A percentile compares a stretch with the other conserved stretches of the same genome.
Evolutionary conservation across 2,113 vertebrate genomes (phyloP).

Genomic region (Caranx ignobilis): DNA sequence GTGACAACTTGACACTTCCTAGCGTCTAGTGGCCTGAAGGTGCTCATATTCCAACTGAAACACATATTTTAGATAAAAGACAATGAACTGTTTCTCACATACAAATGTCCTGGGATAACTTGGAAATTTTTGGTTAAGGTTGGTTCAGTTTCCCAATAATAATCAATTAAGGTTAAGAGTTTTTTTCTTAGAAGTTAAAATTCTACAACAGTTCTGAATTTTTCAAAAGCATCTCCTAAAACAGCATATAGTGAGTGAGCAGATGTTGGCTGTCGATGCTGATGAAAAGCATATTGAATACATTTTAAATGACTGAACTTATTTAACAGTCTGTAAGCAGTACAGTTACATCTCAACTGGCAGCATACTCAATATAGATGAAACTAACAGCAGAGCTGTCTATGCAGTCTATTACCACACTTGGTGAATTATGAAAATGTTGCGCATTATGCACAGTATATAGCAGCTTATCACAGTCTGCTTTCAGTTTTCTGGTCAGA

Average conservation of each 20-base stretch:
- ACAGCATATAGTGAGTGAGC: not conserved
- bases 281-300: not conserved
- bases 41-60: conserved; percentile 14
- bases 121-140: not conserved
- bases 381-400: not conserved
- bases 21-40: conserved; percentile 6
- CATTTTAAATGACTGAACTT: conserved; percentile 1
- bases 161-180: conserved; percentile 13
- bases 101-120: not conserved
- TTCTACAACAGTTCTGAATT: not conserved
- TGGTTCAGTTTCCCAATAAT: conserved; percentile 14
- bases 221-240: conserved; percentile 22
- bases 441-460: not conserved
- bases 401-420: not conserved
- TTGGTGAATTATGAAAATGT: not conserved
- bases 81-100: not conserved
- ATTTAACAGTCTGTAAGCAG: conserved; percentile 7
- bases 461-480: not conserved
- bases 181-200: conserved; percentile 14
- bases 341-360: not conserved
- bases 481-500: not conserved
- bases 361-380: not conserved
- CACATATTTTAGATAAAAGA: conserved; percentile 3
- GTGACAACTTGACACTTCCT: conserved; percentile 25
- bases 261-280: not conserved